phyloP scores from a whole-genome alignment of 2,113 vertebrate species.

The Solea senegalensis region DNA sequence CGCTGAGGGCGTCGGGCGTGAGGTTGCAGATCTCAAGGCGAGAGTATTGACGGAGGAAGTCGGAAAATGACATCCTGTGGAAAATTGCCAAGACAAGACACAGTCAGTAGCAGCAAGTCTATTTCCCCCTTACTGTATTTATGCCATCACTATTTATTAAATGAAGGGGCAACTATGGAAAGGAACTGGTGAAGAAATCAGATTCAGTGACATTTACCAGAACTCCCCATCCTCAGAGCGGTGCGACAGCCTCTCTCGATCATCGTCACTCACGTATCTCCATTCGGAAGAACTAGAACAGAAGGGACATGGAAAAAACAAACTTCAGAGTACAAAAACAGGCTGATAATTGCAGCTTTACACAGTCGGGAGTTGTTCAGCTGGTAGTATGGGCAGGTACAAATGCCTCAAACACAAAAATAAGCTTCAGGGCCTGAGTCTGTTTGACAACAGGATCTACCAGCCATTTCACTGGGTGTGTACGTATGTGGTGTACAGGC shows the following conservation, averaged over 20 bases:
- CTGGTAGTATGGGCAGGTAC: neutral
- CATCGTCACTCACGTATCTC: conserved; percentile 77
- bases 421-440: neutral
- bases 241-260: conserved; percentile 74
- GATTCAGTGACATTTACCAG: conserved; percentile 66
- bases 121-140: too few species aligned
- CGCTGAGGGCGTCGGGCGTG: conserved; percentile 87
- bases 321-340: neutral
- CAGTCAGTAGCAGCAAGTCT: too few species aligned
- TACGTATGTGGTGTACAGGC: neutral
- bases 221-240: conserved; percentile 88
- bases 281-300: conserved; percentile 83
- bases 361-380: neutral
- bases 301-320: neutral
- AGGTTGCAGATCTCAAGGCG: conserved; percentile 94
- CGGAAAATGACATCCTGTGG: conserved; percentile 88
- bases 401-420: neutral
- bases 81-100: too few species aligned
- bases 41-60: conserved; percentile 91
- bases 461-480: conserved; percentile 36
- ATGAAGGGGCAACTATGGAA: too few species aligned
- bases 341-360: neutral
- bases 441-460: conserved; percentile 26
- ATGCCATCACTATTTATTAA: too few species aligned
- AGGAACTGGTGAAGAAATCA: neutral